phyloP scores from a whole-genome alignment of 2,113 vertebrate species.

The Corydoras sp. region DNA sequence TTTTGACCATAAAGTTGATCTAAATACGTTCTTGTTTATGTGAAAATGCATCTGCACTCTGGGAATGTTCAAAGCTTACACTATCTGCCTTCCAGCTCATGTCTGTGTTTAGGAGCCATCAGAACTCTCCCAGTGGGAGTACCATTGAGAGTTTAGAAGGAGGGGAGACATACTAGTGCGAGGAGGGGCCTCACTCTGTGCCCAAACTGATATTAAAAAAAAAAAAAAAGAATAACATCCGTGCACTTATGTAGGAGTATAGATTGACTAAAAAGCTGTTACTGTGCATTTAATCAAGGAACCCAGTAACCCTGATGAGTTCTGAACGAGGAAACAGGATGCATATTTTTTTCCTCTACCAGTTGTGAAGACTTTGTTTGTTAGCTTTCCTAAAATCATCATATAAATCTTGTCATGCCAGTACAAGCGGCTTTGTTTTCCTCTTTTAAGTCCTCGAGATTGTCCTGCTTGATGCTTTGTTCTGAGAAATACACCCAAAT shows the following conservation, averaged over 20 bases:
- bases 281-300: neutral
- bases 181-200: constrained; percentile 39
- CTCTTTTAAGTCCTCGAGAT: constrained; percentile 12
- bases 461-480: constrained; percentile 8
- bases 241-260: neutral
- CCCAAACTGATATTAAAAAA: constrained; percentile 30
- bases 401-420: neutral
- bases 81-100: constrained; percentile 38
- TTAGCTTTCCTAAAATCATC: neutral
- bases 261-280: neutral
- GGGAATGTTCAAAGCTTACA: constrained; percentile 42
- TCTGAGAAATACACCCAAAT: too few relatives aligned
- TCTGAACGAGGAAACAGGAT: constrained; percentile 7
- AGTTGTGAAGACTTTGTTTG: too few relatives aligned
- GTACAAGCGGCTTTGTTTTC: neutral
- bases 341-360: neutral
- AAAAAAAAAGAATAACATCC: constrained; percentile 2
- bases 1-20: constrained; percentile 28
- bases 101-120: constrained; percentile 37
- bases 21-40: constrained; percentile 26
- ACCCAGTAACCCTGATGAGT: neutral
- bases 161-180: constrained; percentile 30
- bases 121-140: constrained; percentile 52
- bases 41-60: constrained; percentile 32
- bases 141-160: constrained; percentile 46